Evolutionary conservation across 2,113 vertebrate species (phyloP).

Genomic region (Leucosticte australis): DNA sequence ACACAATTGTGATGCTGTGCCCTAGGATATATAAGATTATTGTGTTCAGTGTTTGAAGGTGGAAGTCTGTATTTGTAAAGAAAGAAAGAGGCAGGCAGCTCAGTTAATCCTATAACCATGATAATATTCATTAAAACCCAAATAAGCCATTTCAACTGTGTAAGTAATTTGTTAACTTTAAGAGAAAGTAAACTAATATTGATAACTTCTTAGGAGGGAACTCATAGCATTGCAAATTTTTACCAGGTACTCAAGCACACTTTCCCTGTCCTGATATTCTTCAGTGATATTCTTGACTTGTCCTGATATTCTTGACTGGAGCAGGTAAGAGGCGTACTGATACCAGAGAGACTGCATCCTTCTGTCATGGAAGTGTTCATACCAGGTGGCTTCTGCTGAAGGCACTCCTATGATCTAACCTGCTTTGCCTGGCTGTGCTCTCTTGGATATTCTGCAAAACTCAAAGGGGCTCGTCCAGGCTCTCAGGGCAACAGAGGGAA

Average conservation of each 20-base stretch:
- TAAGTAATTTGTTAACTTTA: background rate
- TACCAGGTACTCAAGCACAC: background rate
- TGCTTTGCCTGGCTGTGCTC: background rate
- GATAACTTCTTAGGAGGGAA: background rate
- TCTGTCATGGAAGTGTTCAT: background rate
- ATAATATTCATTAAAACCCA: background rate
- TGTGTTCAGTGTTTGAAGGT: background rate
- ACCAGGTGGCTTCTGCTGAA: background rate
- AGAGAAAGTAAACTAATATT: background rate
- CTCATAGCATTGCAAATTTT: background rate
- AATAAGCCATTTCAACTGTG: background rate
- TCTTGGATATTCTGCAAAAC: background rate
- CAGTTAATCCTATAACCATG: background rate
- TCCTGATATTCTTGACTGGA: background rate
- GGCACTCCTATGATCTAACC: background rate
- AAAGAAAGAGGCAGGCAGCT: background rate
- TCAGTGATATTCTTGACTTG: background rate
- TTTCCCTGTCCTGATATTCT: background rate
- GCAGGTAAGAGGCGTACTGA: background rate
- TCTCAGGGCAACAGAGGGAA: background rate
- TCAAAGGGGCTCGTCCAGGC: background rate
- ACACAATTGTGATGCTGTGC: background rate
- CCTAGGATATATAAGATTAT: background rate
- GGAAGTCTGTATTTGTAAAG: background rate
- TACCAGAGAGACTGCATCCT: background rate